phyloP scores from a whole-genome alignment of 2,888 invertebrate genomes.

The Sylvicola cinctus region DNA sequence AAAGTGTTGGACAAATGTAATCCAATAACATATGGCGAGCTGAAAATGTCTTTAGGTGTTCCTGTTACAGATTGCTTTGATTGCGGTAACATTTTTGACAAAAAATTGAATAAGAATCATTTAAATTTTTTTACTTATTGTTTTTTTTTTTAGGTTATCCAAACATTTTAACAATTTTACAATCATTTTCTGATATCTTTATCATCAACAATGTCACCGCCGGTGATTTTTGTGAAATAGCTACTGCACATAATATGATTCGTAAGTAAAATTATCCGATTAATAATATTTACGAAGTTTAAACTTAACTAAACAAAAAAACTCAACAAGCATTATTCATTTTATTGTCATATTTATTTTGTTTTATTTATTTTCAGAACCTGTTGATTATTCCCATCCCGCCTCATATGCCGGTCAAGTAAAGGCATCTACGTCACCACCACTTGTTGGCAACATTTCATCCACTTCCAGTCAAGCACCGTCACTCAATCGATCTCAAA shows the following conservation, averaged over 20 bases:
- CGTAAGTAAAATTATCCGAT: slow-evolving; percentile 12
- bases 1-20: slow-evolving; percentile 16
- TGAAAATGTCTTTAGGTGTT: slow-evolving; percentile 17
- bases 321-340: too few relatives aligned
- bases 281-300: not conserved
- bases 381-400: too few relatives aligned
- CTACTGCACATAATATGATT: slow-evolving; percentile 16
- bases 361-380: too few relatives aligned
- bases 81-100: slow-evolving; percentile 13
- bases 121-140: not conserved
- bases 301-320: not conserved
- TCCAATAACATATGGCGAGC: slow-evolving; percentile 17
- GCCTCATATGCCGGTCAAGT: too few relatives aligned
- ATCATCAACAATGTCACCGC: slow-evolving; percentile 13
- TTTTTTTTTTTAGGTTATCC: slow-evolving; percentile 14
- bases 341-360: too few relatives aligned
- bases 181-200: slow-evolving; percentile 21
- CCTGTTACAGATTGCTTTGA: slow-evolving; percentile 17
- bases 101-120: not conserved
- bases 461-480: too few relatives aligned
- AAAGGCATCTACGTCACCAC: too few relatives aligned
- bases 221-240: slow-evolving; percentile 18
- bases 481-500: too few relatives aligned
- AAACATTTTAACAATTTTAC: slow-evolving; percentile 18
- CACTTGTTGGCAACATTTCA: too few relatives aligned